Evolutionary conservation across 2,888 invertebrate species (phyloP).

Genomic region (Leptopterna dolabrata): DNA sequence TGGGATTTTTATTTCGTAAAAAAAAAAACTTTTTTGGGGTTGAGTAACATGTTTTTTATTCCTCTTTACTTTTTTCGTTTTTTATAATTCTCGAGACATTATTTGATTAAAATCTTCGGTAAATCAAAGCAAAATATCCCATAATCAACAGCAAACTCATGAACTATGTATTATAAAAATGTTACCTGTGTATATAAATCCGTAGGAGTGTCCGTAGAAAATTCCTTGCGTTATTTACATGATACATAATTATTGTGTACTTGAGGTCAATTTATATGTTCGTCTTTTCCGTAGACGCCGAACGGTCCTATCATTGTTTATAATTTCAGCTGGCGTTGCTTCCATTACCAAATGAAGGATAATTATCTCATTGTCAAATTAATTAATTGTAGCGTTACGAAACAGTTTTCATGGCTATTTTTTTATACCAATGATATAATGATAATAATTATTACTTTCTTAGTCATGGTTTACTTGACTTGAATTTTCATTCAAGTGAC

Average conservation of each 20-base stretch:
- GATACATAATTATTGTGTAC: not conserved
- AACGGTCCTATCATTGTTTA: not conserved
- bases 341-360: too few species aligned
- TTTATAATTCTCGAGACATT: not conserved
- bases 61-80: not conserved
- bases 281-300: not conserved
- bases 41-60: not conserved
- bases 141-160: not conserved
- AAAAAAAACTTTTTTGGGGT: too few species aligned
- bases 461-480: too few species aligned
- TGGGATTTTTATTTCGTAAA: too few species aligned
- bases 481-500: too few species aligned
- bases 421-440: too few species aligned
- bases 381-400: too few species aligned
- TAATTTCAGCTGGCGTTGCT: too few species aligned
- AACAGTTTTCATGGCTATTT: too few species aligned
- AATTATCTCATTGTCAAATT: too few species aligned
- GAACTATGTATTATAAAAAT: conserved; percentile 12
- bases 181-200: conserved; percentile 1
- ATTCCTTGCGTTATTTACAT: not conserved
- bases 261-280: not conserved
- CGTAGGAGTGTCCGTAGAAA: not conserved
- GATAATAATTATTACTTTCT: too few species aligned
- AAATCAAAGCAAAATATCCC: not conserved
- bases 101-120: not conserved